Base-by-base conservation (phyloP, 2,888 invertebrate species). In the Leucophenga maculata region DNA sequence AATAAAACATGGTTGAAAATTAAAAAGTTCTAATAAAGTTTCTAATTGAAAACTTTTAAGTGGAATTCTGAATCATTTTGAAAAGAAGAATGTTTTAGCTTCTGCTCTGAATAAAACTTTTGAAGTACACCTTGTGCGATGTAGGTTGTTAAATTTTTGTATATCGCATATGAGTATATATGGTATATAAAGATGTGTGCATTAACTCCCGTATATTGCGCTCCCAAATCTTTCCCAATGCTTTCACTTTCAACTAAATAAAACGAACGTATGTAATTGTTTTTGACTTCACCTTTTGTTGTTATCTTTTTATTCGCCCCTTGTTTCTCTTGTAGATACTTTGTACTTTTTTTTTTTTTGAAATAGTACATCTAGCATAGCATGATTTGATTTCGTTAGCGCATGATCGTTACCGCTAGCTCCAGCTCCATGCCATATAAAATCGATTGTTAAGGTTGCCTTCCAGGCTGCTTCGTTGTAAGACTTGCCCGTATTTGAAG, bases 201-300 rank as follows among this genome's bases (percentile, higher is more conserved):
- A 6, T 32, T 32, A 39, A 9, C 9, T 39, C 11, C 39, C 3
- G 26, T 26, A 26, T 26, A 39, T 11, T 18, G 50, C 50, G 31
- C 72, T 73, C 74, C 71, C 70, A 71, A 77, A 77, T 70, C 71
- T 74, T 72, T 74, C 69, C 70, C 68, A 73, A 74, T 84, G 80
- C 83, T 83, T 83, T 83, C 83, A 84, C 83, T 84, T 83, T 83
- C 83, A 75, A 65, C 76, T 73, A 78, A 72, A 72, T 65, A 74
- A 69, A 68, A 46, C 68, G 60, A 67, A 32, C 60, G 70, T n/a
- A n/a, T n/a, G n/a, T 79, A 82, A 79, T 80, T 78, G 46, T 48
- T 18, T 22, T 20, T 48, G 20, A 9, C 16, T 52, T 65, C 14
- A 16, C 8, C 52, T 52, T 52, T 39, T 22, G 16, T 14, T 52